Percentiles rank a stretch among this genome's conserved stretches.
phyloP scores from a whole-genome alignment of 2,797 vertebrate genomes.

The Alauda arvensis region DNA sequence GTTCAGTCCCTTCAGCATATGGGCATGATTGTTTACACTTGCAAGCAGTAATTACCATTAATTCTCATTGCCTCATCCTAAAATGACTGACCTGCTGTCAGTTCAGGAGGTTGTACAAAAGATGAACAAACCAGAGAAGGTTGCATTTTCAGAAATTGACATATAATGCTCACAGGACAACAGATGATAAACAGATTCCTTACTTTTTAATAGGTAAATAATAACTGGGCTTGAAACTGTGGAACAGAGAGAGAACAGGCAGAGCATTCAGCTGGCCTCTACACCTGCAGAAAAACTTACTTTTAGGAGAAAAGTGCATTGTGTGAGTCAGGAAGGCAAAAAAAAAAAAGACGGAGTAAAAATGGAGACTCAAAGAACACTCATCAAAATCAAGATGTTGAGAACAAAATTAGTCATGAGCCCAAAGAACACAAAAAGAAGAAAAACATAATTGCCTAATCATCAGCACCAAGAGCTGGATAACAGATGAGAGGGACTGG shows the following conservation, averaged over 20 bases:
- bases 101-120: background rate
- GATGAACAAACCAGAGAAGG: background rate
- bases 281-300: background rate
- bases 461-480: background rate
- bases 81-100: background rate
- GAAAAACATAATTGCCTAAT: background rate
- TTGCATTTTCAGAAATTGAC: background rate
- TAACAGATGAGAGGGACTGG: background rate
- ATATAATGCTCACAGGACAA: background rate
- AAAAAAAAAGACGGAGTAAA: background rate
- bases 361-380: background rate
- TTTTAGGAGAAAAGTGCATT: background rate
- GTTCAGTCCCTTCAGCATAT: conserved; percentile 16
- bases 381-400: background rate
- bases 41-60: conserved; percentile 3
- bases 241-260: background rate
- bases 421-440: background rate
- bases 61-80: background rate
- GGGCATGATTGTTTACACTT: conserved; percentile 14
- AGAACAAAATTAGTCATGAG: background rate
- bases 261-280: background rate
- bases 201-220: background rate
- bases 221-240: background rate
- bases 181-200: background rate
- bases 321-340: background rate